Evolutionary conservation across 2,888 invertebrate genomes (phyloP), one percentile per base, ranked within the genome.

Genomic region (Hirtodrosophila alboralis): DNA sequence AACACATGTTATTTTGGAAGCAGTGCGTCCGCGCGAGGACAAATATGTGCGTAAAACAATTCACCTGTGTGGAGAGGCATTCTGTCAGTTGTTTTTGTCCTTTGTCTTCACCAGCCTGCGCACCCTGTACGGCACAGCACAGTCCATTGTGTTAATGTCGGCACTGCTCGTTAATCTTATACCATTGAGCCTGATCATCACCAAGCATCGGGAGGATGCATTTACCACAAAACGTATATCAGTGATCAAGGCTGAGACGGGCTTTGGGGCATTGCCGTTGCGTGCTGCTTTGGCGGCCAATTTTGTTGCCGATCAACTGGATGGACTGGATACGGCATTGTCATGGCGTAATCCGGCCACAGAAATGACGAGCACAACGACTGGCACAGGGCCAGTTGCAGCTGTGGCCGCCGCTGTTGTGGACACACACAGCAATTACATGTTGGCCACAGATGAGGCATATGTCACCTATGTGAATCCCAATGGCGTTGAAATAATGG

Each of bases 401-500:
- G 83, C 79, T 13, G 78, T 81, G 0, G 84, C 87, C 8, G 79
- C 86, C 7, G 84, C 77, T 3, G 88, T 86, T 1, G 74, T 75
- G 6, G 89, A 90, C 10, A 81, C 88, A 1, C 89, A 88, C 37
- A 81, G 84, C 53, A 90, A 88, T 40, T 90, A 89, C 38, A 87
- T 90, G 87, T 67, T 88, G 38, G 83, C 89, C 12, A 86, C 88
- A 4, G 90, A 90, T 56, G 89, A 89, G 49, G 84, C 90, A 2
- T 89, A 88, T 43, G 88, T 88, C 2, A 90, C 89, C 0, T 88
- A 88, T 30, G 86, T 90, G 12, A 90, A 90, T 77, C 88, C 90
- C 1, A 90, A 90, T 69, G 90, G 90, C 0, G 90, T 90, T 6
- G 90, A 90, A 62, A 90, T 90, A 14, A 90, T 90, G 90, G 90